A percentile compares a stretch with the other conserved stretches of the same genome.
These are phyloP conservation scores for Cettia cetti DNA, from an alignment of 2,113 vertebrate genomes.

Conservation along the genomic window DNA sequence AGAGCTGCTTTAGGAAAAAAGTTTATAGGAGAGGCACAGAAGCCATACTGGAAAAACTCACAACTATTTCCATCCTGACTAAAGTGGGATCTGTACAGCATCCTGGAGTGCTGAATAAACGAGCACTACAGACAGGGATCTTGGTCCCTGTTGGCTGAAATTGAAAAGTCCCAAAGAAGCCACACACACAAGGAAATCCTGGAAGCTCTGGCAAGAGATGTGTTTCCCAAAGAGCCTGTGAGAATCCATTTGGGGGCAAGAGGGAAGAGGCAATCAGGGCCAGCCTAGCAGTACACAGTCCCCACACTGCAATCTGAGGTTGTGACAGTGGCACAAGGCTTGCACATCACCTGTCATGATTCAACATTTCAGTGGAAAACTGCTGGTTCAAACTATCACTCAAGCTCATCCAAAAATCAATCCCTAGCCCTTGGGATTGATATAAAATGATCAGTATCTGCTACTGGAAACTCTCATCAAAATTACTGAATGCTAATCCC, in stretches of 20 bases:
- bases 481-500: neutral
- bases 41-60: neutral
- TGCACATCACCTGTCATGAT: neutral
- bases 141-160: neutral
- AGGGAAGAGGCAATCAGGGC: neutral
- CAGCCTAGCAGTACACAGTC: neutral
- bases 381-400: neutral
- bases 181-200: neutral
- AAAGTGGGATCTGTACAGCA: neutral
- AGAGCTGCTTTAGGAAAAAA: neutral
- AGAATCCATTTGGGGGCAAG: neutral
- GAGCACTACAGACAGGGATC: neutral
- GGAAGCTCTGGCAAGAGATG: neutral
- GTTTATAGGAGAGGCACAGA: neutral
- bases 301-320: fast-evolving
- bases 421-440: neutral
- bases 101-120: neutral
- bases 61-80: neutral
- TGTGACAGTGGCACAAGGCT: neutral
- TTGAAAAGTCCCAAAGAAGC: neutral
- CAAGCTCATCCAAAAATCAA: neutral
- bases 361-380: neutral
- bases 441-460: neutral
- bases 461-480: neutral
- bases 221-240: neutral